Evolutionary conservation across 2,797 vertebrate species (phyloP), one percentile per base, ranked within the genome.

Genomic region (Squalus acanthias): DNA sequence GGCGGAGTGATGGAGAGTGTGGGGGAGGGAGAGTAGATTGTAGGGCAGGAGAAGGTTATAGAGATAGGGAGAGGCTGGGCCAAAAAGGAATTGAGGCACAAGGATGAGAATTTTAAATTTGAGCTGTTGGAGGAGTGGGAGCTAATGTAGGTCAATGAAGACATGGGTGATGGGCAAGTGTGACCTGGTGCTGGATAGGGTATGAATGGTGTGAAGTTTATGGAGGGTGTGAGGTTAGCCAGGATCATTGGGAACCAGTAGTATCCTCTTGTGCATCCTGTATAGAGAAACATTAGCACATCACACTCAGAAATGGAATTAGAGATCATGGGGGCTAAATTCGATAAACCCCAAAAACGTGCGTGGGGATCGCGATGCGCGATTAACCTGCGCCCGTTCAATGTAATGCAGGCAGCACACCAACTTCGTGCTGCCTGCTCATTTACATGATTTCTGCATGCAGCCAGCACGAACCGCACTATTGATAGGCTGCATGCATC

Each of bases 31-130:
- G 29, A n/a, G 12, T 79, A 9, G 74, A n/a, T 33, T 79, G 60
- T 79, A 33, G 26, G 10, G 29, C 29, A 17, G 57, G 57, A 33
- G 12, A 60, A 89, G 24, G 10, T 53, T 57, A 13, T 60, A 2
- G 2, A 57, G 10, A 60, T 57, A 29, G 57, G 29, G 3, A 13
- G 29, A 60, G 4, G 12, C 3, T 4, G 5, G 57, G 29, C 57
- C 88, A 91, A 63, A 91, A 33, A 91, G 26, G 57, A 91, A 33
- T 91, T 33, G 29, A n/a, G 13, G 1, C 57, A 13, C 26, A 91
- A 53, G 50, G 85, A 57, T 88, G 22, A 88, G 22, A 88, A 88
- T 88, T 88, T 53, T 88, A 57, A 88, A 88, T 88, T 53, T 88
- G 24, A 57, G 29, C 7, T 76, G 72, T 13, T 9, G 46, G 50